Evolutionary conservation across 1,140 invertebrate genomes (phyloP).

Genomic region (Episyrphus balteatus): DNA sequence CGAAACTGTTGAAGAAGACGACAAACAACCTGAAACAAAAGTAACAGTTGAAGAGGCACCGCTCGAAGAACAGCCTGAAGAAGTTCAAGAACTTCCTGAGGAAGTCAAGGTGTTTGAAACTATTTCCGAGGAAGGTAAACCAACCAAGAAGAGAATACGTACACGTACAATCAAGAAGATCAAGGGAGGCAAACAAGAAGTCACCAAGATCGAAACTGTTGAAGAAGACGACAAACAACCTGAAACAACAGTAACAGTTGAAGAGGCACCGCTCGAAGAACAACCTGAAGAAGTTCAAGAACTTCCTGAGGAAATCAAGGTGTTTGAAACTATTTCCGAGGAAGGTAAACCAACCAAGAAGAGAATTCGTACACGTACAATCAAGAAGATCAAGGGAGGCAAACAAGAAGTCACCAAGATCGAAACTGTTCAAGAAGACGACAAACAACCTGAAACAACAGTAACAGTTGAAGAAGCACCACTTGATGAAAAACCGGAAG

Average conservation of each 20-base stretch:
- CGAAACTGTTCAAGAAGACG: constrained; percentile 14
- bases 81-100: constrained; percentile 6
- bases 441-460: constrained; percentile 22
- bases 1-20: constrained; percentile 21
- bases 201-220: constrained; percentile 17
- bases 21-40: constrained; percentile 18
- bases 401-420: constrained; percentile 27
- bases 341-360: constrained; percentile 7
- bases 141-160: constrained; percentile 14
- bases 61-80: constrained; percentile 3
- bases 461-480: constrained; percentile 16
- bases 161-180: constrained; percentile 11
- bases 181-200: constrained; percentile 11
- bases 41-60: constrained; percentile 14
- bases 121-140: constrained; percentile 11
- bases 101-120: constrained; percentile 25
- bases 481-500: constrained; percentile 1
- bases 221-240: constrained; percentile 23
- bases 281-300: constrained; percentile 3
- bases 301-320: constrained; percentile 3
- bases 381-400: constrained; percentile 14
- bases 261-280: constrained; percentile 8
- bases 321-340: constrained; percentile 4
- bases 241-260: constrained; percentile 18
- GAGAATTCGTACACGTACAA: constrained; percentile 10